Conservation (phyloP, 2,797 vertebrate species). For the Champsocephalus gunnari region DNA sequence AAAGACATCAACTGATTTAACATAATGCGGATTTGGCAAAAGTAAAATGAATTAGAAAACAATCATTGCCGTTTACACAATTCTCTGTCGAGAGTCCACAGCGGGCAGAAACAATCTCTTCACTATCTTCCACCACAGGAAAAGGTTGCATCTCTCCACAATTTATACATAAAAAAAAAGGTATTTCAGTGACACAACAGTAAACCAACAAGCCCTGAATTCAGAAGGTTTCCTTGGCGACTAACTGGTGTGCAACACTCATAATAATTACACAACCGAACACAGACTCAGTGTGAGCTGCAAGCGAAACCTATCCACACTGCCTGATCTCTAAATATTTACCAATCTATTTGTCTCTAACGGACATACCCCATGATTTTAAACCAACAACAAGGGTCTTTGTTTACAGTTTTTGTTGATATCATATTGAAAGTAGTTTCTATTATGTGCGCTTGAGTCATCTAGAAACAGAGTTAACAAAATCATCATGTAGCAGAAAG, state of each 20-base stretch:
- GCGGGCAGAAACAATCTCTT: constrained; percentile 43
- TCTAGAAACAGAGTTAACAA: constrained; percentile 19
- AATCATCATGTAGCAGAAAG: constrained; percentile 21
- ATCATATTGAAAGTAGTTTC: constrained; percentile 22
- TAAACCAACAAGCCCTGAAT: constrained; percentile 27
- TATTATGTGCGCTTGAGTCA: constrained; percentile 40
- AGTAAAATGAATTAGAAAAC: constrained; percentile 48
- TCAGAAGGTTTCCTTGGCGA: constrained; percentile 38
- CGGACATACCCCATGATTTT: constrained; percentile 30
- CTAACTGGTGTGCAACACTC: constrained; percentile 33
- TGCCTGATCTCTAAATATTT: constrained; percentile 14
- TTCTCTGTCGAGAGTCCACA: constrained; percentile 45
- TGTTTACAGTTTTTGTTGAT: constrained; percentile 20
- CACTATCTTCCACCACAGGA: constrained; percentile 25
- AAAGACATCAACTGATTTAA: constrained; percentile 29
- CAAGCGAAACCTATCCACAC: constrained; percentile 12
- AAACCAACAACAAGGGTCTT: constrained; percentile 15
- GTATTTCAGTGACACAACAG: neutral
- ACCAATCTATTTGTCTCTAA: constrained; percentile 18
- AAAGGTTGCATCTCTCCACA: constrained; percentile 9
- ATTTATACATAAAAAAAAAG: neutral
- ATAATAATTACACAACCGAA: constrained; percentile 23
- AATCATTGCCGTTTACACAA: constrained; percentile 36
- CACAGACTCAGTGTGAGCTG: constrained; percentile 25
- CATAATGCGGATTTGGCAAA: constrained; percentile 63